Conservation (phyloP, 2,888 invertebrate genomes). For the Dasypogon diadema region DNA sequence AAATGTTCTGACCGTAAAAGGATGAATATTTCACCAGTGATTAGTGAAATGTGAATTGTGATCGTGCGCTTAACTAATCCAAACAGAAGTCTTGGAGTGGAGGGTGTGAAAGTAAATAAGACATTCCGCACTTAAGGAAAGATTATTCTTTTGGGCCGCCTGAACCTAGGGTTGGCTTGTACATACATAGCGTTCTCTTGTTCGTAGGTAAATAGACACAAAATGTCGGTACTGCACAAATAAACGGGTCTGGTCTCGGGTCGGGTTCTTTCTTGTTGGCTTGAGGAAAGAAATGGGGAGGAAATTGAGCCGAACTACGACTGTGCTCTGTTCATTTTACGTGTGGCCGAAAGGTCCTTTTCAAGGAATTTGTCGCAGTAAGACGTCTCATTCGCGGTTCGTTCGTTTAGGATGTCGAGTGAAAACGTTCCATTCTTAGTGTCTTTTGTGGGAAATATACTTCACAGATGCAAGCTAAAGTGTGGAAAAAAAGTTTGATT, state of each 20-base stretch:
- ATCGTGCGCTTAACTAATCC: slow-evolving; percentile 39
- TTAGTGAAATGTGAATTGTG: slow-evolving; percentile 14
- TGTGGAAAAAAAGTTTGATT: not conserved
- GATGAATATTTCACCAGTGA: not conserved
- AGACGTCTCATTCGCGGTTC: slow-evolving; percentile 31
- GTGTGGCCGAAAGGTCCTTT: slow-evolving; percentile 15
- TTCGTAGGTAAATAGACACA: slow-evolving; percentile 21
- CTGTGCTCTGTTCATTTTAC: not conserved
- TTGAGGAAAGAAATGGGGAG: slow-evolving; percentile 39
- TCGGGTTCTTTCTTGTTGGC: slow-evolving; percentile 3
- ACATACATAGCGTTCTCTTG: too few relatives aligned
- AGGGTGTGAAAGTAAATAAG: slow-evolving; percentile 49
- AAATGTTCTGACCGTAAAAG: not conserved
- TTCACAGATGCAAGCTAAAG: too few relatives aligned
- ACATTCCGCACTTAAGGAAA: slow-evolving; percentile 8
- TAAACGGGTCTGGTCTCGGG: not conserved
- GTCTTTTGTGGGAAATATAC: not conserved
- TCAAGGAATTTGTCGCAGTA: slow-evolving; percentile 33
- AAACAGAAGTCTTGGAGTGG: slow-evolving; percentile 18
- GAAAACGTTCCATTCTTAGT: slow-evolving; percentile 22
- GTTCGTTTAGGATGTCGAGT: slow-evolving; percentile 39
- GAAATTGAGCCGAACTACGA: slow-evolving; percentile 15
- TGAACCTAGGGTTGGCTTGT: slow-evolving; percentile 2
- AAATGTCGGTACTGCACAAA: not conserved
- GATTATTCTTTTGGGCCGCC: not conserved